A percentile compares a stretch with the other conserved stretches of the same genome.
These are phyloP conservation scores for Tenrec ecaudatus DNA, from an alignment of 2,113 vertebrate species.

Conservation along the genomic window DNA sequence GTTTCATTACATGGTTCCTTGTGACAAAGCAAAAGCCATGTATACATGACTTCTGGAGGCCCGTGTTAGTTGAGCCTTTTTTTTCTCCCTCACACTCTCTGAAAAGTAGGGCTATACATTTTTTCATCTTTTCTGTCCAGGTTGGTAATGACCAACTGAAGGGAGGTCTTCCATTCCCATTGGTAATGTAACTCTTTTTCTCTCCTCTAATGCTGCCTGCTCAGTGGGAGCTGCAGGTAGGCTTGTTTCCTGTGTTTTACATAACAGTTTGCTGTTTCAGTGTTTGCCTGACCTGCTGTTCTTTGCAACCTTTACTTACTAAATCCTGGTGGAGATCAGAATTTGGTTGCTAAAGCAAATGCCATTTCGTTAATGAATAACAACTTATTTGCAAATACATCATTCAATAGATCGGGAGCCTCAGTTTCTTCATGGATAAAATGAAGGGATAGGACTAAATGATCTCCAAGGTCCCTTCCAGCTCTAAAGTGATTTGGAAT, in stretches of 20 bases:
- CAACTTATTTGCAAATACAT: slow-evolving; percentile 44
- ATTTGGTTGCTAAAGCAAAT: slow-evolving; percentile 65
- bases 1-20: neutral
- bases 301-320: slow-evolving; percentile 70
- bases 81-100: slow-evolving; percentile 55
- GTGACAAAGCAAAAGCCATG: slow-evolving; percentile 13
- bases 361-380: slow-evolving; percentile 18
- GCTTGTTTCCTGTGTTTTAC: slow-evolving; percentile 85
- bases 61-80: slow-evolving; percentile 29
- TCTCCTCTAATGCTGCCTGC: slow-evolving; percentile 89
- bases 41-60: slow-evolving; percentile 15
- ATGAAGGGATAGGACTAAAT: slow-evolving; percentile 35
- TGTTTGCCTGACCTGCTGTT: slow-evolving; percentile 79
- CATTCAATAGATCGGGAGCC: neutral
- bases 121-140: slow-evolving; percentile 77
- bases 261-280: slow-evolving; percentile 67
- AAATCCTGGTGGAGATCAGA: slow-evolving; percentile 49
- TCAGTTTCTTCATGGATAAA: neutral
- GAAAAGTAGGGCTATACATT: slow-evolving; percentile 73
- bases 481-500: neutral
- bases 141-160: slow-evolving; percentile 76
- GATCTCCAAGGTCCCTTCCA: slow-evolving; percentile 52
- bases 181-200: slow-evolving; percentile 88
- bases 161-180: slow-evolving; percentile 84
- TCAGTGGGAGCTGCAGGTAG: slow-evolving; percentile 97